phyloP scores from a whole-genome alignment of 2,888 invertebrate species.

The Drosophila sordidapex region DNA sequence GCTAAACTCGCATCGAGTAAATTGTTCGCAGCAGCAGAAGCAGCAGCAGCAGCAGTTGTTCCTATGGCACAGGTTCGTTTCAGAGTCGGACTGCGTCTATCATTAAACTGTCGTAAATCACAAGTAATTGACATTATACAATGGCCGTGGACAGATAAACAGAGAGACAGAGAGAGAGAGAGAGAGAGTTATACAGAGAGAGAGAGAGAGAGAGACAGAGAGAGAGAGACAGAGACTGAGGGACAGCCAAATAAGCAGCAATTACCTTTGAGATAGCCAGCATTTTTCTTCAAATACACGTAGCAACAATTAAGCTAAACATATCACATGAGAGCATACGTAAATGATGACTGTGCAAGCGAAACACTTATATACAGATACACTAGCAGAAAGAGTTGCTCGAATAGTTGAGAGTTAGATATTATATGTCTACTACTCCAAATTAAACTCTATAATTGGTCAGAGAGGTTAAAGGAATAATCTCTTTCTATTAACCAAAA shows the following conservation, averaged over 20 bases:
- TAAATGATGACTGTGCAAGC: slow-evolving; percentile 15
- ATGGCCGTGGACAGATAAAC: slow-evolving; percentile 38
- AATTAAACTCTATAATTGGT: background rate
- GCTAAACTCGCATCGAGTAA: slow-evolving; percentile 64
- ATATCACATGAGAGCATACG: slow-evolving; percentile 49
- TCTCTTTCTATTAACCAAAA: no score
- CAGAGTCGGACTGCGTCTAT: slow-evolving; percentile 57
- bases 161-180: slow-evolving; percentile 7
- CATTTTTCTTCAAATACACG: slow-evolving; percentile 61
- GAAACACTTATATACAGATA: slow-evolving; percentile 21
- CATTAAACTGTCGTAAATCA: slow-evolving; percentile 81
- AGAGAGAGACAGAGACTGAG: background rate
- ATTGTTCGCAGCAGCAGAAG: slow-evolving; percentile 30
- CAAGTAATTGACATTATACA: slow-evolving; percentile 82
- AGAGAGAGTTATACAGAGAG: background rate
- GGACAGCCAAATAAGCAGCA: slow-evolving; percentile 71
- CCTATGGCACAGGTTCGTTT: slow-evolving; percentile 37
- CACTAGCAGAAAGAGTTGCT: slow-evolving; percentile 15
- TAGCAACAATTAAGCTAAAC: slow-evolving; percentile 73
- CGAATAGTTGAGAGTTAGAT: background rate
- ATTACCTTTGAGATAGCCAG: slow-evolving; percentile 69
- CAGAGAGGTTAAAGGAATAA: accelerated
- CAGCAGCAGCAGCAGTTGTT: slow-evolving; percentile 13
- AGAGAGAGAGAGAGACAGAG: no score
- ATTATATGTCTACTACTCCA: background rate